phyloP scores from a whole-genome alignment of 2,797 vertebrate genomes.

The Rhinella marina region DNA sequence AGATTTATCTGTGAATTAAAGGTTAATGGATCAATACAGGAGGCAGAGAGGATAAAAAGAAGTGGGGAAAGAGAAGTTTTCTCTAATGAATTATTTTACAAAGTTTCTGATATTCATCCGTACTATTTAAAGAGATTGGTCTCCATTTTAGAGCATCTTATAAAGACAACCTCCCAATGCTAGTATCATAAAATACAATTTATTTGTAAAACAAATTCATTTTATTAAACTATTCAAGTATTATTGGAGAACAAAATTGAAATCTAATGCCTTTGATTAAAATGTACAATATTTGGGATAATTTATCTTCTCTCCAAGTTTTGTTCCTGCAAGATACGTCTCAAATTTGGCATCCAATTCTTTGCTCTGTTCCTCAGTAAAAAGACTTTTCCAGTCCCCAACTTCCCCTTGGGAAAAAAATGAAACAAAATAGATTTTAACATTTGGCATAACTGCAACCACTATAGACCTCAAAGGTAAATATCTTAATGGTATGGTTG shows the following conservation, averaged over 20 bases:
- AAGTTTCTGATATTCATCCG: no score
- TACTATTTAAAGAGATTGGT: no score
- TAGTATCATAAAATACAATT: background rate
- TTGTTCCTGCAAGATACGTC: slow-evolving; percentile 70
- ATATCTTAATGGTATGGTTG: background rate
- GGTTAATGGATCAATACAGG: no score
- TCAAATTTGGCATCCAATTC: slow-evolving; percentile 80
- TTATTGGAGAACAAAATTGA: background rate
- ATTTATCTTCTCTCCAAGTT: slow-evolving; percentile 72
- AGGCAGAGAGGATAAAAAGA: no score
- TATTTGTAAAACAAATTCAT: background rate
- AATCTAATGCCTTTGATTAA: background rate
- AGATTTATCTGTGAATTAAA: no score
- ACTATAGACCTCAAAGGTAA: background rate
- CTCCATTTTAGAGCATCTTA: no score
- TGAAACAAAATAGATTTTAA: background rate
- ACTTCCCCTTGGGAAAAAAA: slow-evolving; percentile 68
- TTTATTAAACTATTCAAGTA: background rate
- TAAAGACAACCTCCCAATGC: background rate
- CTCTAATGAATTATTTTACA: no score
- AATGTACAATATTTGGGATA: slow-evolving; percentile 68
- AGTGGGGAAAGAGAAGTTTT: no score
- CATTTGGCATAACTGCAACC: no score
- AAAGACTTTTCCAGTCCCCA: slow-evolving; percentile 76
- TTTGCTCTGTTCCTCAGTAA: slow-evolving; percentile 72